phyloP scores from a whole-genome alignment of 23 tunicate species.

The Ciona savignyi region DNA sequence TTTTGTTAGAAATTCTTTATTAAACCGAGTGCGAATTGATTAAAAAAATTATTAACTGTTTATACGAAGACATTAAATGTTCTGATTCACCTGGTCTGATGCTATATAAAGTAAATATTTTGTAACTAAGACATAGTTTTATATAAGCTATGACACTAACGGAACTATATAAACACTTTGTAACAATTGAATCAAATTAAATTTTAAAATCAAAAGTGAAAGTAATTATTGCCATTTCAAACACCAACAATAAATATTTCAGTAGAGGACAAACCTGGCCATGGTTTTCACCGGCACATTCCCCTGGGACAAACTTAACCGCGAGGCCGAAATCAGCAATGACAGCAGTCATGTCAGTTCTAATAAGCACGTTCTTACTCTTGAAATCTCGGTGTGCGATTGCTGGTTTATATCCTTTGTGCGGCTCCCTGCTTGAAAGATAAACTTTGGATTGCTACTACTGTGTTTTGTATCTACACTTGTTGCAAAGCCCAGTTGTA shows the following conservation, averaged over 20 bases:
- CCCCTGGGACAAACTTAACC: slow-evolving; percentile 78
- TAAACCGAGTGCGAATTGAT: too few relatives aligned
- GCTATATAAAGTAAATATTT: too few relatives aligned
- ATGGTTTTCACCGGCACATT: slow-evolving; percentile 91
- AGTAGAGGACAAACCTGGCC: too few relatives aligned
- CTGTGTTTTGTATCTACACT: neutral
- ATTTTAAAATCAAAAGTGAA: too few relatives aligned
- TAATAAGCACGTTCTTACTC: slow-evolving; percentile 86
- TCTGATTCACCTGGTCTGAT: too few relatives aligned
- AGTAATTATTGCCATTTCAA: too few relatives aligned
- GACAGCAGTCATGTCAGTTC: slow-evolving; percentile 57
- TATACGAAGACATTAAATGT: too few relatives aligned
- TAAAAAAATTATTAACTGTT: too few relatives aligned
- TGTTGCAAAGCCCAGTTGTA: neutral
- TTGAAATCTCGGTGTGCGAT: slow-evolving; percentile 98
- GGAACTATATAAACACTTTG: too few relatives aligned
- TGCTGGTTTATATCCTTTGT: slow-evolving; percentile 75
- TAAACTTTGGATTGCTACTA: neutral
- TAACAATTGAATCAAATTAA: too few relatives aligned
- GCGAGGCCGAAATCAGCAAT: slow-evolving; percentile 98
- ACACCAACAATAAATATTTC: too few relatives aligned
- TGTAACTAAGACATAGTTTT: neutral
- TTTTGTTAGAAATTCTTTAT: too few relatives aligned
- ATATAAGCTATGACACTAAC: neutral
- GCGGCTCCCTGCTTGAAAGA: slow-evolving; percentile 4